These are phyloP conservation scores for Tetrax tetrax DNA, from an alignment of 2,113 vertebrate species.

Conservation along the genomic window DNA sequence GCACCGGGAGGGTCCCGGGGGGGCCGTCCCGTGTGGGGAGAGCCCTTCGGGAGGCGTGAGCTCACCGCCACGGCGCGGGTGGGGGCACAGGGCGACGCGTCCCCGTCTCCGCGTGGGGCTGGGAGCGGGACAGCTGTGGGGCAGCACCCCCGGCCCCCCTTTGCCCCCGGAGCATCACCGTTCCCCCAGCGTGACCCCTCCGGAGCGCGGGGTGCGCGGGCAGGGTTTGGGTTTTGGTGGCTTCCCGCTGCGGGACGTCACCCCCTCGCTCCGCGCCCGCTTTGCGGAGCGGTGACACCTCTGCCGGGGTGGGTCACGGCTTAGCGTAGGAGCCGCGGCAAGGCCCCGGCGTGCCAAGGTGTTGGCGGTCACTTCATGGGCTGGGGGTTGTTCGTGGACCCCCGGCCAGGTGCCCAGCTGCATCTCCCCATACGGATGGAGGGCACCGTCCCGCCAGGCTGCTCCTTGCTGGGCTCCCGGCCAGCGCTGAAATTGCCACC, in stretches of 20 bases:
- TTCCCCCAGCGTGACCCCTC: neutral
- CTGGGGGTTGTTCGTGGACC: rapidly evolving
- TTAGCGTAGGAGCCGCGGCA: rapidly evolving
- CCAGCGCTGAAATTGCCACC: neutral
- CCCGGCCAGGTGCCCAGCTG: rapidly evolving
- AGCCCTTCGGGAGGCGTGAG: neutral
- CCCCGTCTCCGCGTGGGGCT: neutral
- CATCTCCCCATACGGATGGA: rapidly evolving
- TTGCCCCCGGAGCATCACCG: neutral
- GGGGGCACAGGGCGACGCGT: neutral
- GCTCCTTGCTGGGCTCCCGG: neutral
- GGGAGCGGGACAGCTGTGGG: neutral
- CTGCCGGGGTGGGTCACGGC: rapidly evolving
- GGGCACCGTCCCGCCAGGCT: neutral
- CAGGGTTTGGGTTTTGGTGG: neutral
- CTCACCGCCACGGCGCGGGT: neutral
- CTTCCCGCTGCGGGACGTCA: rapidly evolving
- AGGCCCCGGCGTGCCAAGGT: neutral
- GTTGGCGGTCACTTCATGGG: rapidly evolving
- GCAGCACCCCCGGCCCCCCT: neutral
- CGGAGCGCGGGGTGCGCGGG: rapidly evolving
- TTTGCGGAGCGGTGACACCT: rapidly evolving
- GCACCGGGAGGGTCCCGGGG: neutral
- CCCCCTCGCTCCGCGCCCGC: rapidly evolving
- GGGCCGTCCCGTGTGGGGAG: neutral